phyloP scores from a whole-genome alignment of 1,140 invertebrate species.

The Tetramorium parvispinum region DNA sequence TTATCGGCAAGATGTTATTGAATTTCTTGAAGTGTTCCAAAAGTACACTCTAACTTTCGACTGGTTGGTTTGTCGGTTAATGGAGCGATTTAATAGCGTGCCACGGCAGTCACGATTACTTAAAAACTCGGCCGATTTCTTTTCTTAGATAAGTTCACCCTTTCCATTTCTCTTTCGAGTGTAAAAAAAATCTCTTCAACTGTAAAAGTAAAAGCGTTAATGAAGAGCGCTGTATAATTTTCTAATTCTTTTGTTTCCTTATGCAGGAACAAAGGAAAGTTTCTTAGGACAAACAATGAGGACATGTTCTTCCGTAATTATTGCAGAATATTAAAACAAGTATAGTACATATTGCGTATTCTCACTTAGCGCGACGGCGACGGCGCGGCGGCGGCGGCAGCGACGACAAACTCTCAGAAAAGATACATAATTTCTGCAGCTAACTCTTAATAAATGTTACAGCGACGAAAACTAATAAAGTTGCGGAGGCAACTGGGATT shows the following conservation, averaged over 20 bases:
- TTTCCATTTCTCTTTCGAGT: background rate
- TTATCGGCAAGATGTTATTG: slow-evolving; percentile 11
- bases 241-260: background rate
- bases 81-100: background rate
- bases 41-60: slow-evolving; percentile 30
- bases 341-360: slow-evolving; percentile 21
- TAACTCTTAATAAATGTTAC: slow-evolving; percentile 56
- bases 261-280: background rate
- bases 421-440: slow-evolving; percentile 37
- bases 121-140: background rate
- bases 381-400: too few species aligned
- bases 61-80: slow-evolving; percentile 6
- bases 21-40: background rate
- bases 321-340: background rate
- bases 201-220: background rate
- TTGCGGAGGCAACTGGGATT: slow-evolving; percentile 38
- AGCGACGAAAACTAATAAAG: slow-evolving; percentile 50
- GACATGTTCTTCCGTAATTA: background rate
- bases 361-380: background rate
- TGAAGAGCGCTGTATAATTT: background rate
- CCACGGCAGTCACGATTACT: background rate
- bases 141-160: background rate
- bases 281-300: background rate
- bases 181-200: background rate
- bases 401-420: slow-evolving; percentile 34